phyloP scores from a whole-genome alignment of 2,797 vertebrate species.

The Galaxias olidus region DNA sequence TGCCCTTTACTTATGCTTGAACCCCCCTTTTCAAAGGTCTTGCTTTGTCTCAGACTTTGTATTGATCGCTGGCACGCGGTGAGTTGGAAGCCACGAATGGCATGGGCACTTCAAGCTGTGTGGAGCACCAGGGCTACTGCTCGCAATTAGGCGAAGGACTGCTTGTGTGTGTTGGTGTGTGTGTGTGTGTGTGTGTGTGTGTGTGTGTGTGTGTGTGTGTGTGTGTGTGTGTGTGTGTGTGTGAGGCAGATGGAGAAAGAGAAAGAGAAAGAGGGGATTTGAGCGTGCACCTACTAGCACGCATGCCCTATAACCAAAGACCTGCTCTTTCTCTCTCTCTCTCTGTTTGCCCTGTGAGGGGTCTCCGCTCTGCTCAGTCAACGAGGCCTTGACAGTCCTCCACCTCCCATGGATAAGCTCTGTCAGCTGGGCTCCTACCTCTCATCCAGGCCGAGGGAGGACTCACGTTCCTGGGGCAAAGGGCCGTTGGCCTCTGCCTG shows the following conservation, averaged over 20 bases:
- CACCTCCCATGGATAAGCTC: too few species aligned
- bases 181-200: background rate
- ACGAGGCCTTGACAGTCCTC: background rate
- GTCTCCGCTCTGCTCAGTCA: background rate
- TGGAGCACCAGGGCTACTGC: background rate
- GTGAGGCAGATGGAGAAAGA: too few species aligned
- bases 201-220: slow-evolving; percentile 1
- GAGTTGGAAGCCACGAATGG: background rate
- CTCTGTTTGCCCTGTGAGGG: background rate
- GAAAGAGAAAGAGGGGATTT: too few species aligned
- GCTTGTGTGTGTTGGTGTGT: background rate
- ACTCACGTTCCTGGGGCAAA: too few species aligned
- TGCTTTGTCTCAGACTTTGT: background rate
- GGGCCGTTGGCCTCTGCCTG: too few species aligned
- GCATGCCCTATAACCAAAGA: too few species aligned
- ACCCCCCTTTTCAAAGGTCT: background rate
- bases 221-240: background rate
- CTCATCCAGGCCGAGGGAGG: too few species aligned
- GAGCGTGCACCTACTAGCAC: too few species aligned
- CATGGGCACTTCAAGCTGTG: background rate
- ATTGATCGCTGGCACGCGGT: background rate
- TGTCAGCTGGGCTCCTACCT: too few species aligned
- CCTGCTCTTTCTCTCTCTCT: too few species aligned
- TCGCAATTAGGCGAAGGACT: background rate
- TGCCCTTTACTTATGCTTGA: too few species aligned